Conservation (phyloP, 92 coral and sea anemone species). For the Desmophyllum pertusum region DNA sequence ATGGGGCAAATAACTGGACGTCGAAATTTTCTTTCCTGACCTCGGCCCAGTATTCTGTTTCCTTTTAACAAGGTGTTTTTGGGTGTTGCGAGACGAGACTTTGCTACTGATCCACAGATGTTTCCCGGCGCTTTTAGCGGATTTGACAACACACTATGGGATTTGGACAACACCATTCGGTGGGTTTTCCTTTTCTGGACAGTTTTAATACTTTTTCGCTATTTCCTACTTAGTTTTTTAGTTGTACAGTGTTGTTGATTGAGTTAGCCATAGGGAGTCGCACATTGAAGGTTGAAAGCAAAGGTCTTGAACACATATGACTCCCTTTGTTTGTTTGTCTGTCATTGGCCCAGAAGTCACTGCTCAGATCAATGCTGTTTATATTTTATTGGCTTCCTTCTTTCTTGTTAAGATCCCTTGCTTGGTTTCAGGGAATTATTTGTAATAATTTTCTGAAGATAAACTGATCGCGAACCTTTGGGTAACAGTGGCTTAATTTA, state of each 20-base stretch:
- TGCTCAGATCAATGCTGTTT: background rate
- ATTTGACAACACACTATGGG: slow-evolving; percentile 36
- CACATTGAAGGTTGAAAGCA: background rate
- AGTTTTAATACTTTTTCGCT: slow-evolving; percentile 48
- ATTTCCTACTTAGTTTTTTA: no score
- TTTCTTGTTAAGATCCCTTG: no score
- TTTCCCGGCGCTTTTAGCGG: slow-evolving; percentile 44
- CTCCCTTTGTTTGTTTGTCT: background rate
- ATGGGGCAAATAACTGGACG: slow-evolving; percentile 57
- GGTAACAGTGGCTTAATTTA: background rate
- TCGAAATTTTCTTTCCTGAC: slow-evolving; percentile 18
- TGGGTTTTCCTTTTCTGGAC: slow-evolving; percentile 30
- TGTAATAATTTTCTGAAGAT: background rate
- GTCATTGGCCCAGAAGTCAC: background rate
- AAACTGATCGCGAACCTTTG: background rate
- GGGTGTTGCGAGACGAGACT: slow-evolving; percentile 33
- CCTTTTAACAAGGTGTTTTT: background rate
- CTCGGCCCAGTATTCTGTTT: background rate
- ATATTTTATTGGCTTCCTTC: background rate
- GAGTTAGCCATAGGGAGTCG: background rate
- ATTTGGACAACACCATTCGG: no score
- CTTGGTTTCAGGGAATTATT: no score
- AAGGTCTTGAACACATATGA: background rate
- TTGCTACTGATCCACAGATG: slow-evolving; percentile 4
- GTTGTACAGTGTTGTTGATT: slow-evolving; percentile 21